Base-by-base conservation (phyloP, 2,113 vertebrate genomes). In the Balaenoptera acutorostrata region DNA sequence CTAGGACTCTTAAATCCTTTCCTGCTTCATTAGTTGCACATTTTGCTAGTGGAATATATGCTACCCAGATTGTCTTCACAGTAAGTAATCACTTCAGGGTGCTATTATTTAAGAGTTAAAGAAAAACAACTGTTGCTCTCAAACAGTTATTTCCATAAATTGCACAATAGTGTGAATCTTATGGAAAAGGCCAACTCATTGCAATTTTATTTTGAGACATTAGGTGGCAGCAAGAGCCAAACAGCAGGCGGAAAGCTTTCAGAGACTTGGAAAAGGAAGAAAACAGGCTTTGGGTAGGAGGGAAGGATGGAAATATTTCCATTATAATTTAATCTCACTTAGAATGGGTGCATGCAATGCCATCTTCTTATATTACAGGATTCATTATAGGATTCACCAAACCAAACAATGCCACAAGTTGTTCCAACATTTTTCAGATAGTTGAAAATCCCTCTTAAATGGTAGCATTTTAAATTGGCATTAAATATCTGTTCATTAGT, bases 181-280 rank as follows among this genome's bases (percentile, higher is more conserved):
- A 72, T 27, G 13, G 41, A 75, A 84, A 93, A 95, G 33, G 68
- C 72, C 80, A 94, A 39, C 21, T 36, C 7, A 9, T 0, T 82
- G 96, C 95, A 94, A 88, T 95, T 97, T 81, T 61, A 89, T 39
- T 84, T 81, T 46, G 36, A 95, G 95, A 96, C 98, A 96, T 95
- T 97, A 98, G 98, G 92, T 98, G 98, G 98, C 98, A 98, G 98
- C 97, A 98, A 81, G 69, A 95, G 93, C 94, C 74, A 52, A 52
- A n/a, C 46, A 77, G 74, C 89, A 46, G 88, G n/a, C 4, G 31
- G 61, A 72, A 52, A 77, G 93, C 78, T 96, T 66, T 57, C 85
- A 83, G 61, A 64, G 89, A 74, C 87, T 27, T 81, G 68, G 83
- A 64, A 46, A 41, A 95, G 74, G 74, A 90, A 92, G 89, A 97